These are phyloP conservation scores for Toxotes lorentzi DNA, from an alignment of 2,797 vertebrate species.

Conservation along the genomic window DNA sequence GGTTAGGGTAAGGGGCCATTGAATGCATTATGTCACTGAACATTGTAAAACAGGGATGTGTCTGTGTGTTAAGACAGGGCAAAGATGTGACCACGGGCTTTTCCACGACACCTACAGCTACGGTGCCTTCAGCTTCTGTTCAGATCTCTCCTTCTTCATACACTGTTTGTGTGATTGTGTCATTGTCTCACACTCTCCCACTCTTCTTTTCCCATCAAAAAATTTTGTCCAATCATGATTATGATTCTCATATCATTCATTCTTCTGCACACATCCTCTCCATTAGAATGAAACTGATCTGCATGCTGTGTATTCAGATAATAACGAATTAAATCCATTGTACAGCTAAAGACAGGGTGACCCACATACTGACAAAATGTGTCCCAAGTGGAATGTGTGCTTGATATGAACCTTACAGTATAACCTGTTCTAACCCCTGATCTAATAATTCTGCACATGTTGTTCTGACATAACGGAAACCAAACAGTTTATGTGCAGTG, in stretches of 20 bases:
- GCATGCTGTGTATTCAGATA: neutral
- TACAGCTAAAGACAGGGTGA: constrained; percentile 5
- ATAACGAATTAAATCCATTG: constrained; percentile 23
- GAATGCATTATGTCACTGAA: no score
- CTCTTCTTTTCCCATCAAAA: constrained; percentile 4
- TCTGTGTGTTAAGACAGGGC: constrained; percentile 37
- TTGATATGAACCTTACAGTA: constrained; percentile 25
- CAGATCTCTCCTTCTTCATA: constrained; percentile 2
- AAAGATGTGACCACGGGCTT: constrained; percentile 47
- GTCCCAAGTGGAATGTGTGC: constrained; percentile 35
- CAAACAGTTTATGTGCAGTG: neutral
- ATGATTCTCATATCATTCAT: neutral
- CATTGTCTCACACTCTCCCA: neutral
- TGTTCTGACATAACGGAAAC: constrained; percentile 34
- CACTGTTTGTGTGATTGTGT: neutral
- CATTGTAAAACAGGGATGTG: neutral
- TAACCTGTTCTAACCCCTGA: constrained; percentile 10
- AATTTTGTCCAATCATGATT: neutral
- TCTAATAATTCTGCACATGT: constrained; percentile 7
- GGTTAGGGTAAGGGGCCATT: no score
- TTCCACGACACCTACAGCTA: constrained; percentile 32
- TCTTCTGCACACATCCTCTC: neutral
- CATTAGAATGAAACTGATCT: constrained; percentile 1
- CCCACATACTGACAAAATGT: constrained; percentile 22
- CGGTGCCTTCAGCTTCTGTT: constrained; percentile 25